Conservation (phyloP, 2,888 invertebrate genomes). For the Hydriomena furcata region DNA sequence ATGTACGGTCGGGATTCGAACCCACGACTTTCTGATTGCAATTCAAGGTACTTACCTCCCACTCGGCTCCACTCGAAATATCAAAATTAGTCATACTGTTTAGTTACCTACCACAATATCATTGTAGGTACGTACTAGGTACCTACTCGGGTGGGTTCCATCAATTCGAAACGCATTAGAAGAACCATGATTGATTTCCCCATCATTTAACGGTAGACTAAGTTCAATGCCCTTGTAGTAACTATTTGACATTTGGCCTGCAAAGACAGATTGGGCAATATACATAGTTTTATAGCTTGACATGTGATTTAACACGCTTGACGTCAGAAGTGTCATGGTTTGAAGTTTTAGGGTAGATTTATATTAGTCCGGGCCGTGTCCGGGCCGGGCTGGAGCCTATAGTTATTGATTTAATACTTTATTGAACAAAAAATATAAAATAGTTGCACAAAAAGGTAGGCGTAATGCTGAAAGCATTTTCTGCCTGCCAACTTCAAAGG, state of each 20-base stretch:
- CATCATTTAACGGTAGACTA: conserved; percentile 29
- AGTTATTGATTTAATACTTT: no score
- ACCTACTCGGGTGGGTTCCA: conserved; percentile 39
- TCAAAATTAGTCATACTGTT: conserved; percentile 29
- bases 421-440: no score
- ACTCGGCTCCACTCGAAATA: background rate
- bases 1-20: no score
- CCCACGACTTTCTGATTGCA: no score
- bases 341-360: no score
- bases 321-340: background rate
- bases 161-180: conserved; percentile 41
- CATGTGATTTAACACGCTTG: conserved; percentile 4
- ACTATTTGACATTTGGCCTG: conserved; percentile 20
- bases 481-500: no score
- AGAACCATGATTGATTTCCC: conserved; percentile 30
- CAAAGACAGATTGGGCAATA: conserved; percentile 27
- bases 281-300: conserved; percentile 22
- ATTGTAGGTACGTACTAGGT: no score
- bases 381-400: no score
- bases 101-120: conserved; percentile 35
- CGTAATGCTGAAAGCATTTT: no score
- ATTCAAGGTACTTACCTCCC: no score
- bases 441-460: no score
- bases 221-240: conserved; percentile 27
- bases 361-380: no score